Conservation (phyloP, 2,113 vertebrate genomes). For the Zootoca vivipara region DNA sequence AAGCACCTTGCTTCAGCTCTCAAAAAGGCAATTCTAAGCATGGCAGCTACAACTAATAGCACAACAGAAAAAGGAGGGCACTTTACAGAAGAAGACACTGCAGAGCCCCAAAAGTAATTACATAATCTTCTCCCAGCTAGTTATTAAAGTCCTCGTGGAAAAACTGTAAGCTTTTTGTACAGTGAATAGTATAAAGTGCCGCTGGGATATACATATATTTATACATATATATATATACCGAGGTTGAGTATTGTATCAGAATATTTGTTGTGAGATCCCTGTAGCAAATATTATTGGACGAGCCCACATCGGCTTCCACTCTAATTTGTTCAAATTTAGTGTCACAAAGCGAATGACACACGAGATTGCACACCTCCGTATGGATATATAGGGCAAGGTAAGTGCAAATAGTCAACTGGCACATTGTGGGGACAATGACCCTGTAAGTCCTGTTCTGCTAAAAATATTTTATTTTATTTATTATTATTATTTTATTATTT, state of each 20-base stretch:
- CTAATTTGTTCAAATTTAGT: constrained; percentile 84
- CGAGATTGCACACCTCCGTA: constrained; percentile 95
- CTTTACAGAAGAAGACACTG: constrained; percentile 79
- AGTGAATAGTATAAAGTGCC: constrained; percentile 99
- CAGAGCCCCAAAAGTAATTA: constrained; percentile 83
- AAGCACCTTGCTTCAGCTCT: constrained; percentile 94
- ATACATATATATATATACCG: constrained; percentile 92
- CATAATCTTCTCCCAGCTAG: constrained; percentile 82
- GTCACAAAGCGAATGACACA: constrained; percentile 90
- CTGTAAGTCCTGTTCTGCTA: constrained; percentile 99
- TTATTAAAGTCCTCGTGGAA: constrained; percentile 82
- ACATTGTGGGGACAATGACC: constrained; percentile 99
- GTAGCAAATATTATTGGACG: constrained; percentile 83
- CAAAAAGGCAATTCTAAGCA: constrained; percentile 93
- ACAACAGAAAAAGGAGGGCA: constrained; percentile 86
- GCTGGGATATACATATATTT: constrained; percentile 92
- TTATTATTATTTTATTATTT: constrained; percentile 65
- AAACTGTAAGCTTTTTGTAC: constrained; percentile 90
- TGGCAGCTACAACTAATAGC: constrained; percentile 90
- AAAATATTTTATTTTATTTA: constrained; percentile 90
- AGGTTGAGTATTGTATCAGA: constrained; percentile 91
- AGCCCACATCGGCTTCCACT: constrained; percentile 78
- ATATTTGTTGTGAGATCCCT: constrained; percentile 91
- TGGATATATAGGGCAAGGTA: constrained; percentile 92
- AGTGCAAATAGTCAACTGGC: constrained; percentile 99